Evolutionary conservation across 2,888 invertebrate genomes (phyloP).

Genomic region (Zygaena filipendulae): DNA sequence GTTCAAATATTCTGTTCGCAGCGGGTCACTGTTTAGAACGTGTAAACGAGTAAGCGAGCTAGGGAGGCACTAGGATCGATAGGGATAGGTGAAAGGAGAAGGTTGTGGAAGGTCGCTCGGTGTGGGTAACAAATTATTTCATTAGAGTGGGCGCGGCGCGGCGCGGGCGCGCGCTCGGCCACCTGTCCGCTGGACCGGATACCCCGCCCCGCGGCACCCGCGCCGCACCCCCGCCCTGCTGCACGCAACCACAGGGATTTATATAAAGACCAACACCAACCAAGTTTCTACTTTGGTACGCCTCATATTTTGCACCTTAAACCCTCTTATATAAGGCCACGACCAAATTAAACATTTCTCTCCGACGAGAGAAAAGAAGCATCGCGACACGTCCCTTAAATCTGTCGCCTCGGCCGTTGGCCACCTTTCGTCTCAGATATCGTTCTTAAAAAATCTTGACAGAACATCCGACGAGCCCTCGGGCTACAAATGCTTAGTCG

Average conservation of each 20-base stretch:
- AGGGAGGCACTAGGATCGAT: conserved; percentile 20
- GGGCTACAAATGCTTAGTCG: conserved; percentile 24
- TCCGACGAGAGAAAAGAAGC: conserved; percentile 15
- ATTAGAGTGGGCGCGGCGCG: conserved; percentile 50
- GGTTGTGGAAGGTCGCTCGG: conserved; percentile 54
- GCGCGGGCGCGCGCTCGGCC: conserved; percentile 35
- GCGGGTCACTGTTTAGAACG: too few species aligned
- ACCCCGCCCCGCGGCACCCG: conserved; percentile 31
- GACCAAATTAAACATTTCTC: too few species aligned
- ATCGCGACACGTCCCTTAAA: conserved; percentile 19
- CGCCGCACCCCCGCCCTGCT: conserved; percentile 13
- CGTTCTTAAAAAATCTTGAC: conserved; percentile 31
- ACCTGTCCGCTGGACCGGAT: conserved; percentile 62
- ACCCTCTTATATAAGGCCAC: too few species aligned
- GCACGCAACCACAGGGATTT: too few species aligned
- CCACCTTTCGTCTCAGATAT: conserved; percentile 27
- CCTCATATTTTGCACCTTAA: too few species aligned
- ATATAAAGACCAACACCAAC: too few species aligned
- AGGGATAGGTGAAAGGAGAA: conserved; percentile 29
- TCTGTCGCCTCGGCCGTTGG: conserved; percentile 27
- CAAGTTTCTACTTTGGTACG: too few species aligned
- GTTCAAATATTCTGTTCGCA: too few species aligned
- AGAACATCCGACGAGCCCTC: conserved; percentile 30
- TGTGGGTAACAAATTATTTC: conserved; percentile 50
- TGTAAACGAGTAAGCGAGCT: too few species aligned